These are phyloP conservation scores for Drosophila ananassae DNA, from an alignment of 1,140 invertebrate species.

Conservation along the genomic window DNA sequence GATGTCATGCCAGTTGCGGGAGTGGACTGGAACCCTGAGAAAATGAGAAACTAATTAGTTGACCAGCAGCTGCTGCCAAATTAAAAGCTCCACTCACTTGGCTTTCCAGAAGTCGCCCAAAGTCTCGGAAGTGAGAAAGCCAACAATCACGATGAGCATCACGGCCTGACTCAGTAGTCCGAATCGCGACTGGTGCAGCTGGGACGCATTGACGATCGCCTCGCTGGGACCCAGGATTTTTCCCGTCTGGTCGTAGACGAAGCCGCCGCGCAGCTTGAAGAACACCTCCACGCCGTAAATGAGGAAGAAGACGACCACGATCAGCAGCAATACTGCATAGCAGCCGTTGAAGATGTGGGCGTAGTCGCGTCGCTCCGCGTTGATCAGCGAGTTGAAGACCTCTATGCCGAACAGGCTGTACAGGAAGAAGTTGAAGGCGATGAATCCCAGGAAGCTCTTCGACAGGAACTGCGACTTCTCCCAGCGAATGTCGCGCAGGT, in stretches of 20 bases:
- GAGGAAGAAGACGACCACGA: constrained; percentile 96
- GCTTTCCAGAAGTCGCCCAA: constrained; percentile 96
- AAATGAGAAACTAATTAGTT: constrained; percentile 9
- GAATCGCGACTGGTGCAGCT: constrained; percentile 94
- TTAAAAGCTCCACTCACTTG: constrained; percentile 86
- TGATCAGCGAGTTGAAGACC: constrained; percentile 85
- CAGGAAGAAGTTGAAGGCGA: constrained; percentile 94
- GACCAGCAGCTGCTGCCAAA: not conserved
- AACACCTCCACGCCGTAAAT: constrained; percentile 98
- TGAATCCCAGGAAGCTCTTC: constrained; percentile 96
- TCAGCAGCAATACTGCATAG: constrained; percentile 94
- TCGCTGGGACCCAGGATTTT: constrained; percentile 77
- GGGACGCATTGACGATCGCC: constrained; percentile 91
- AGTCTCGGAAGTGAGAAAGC: constrained; percentile 95
- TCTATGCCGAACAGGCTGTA: constrained; percentile 94
- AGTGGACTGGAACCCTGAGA: constrained; percentile 92
- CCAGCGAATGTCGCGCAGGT: constrained; percentile 93
- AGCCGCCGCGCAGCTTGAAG: constrained; percentile 91
- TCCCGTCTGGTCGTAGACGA: constrained; percentile 83
- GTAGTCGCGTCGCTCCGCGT: constrained; percentile 71
- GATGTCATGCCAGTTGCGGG: constrained; percentile 95
- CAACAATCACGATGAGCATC: constrained; percentile 92
- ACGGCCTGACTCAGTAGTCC: constrained; percentile 95
- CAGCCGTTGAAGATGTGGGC: constrained; percentile 94
- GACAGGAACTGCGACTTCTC: constrained; percentile 95